phyloP scores from a whole-genome alignment of 1,140 invertebrate genomes.

The Oedothorax gibbosus region DNA sequence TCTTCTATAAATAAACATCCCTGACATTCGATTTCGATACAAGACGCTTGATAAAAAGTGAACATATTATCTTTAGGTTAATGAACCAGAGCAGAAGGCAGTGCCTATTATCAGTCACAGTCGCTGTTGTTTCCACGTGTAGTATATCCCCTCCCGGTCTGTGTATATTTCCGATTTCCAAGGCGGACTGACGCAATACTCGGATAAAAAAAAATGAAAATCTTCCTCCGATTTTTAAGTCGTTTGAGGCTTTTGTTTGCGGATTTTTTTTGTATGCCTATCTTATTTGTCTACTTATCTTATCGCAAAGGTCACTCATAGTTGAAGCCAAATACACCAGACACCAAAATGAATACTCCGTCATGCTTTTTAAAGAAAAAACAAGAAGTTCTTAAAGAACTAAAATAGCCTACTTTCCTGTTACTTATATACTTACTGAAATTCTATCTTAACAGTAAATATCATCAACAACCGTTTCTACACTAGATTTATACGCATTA shows the following conservation, averaged over 20 bases:
- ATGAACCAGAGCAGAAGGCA: conserved; percentile 54
- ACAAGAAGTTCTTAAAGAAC: no score
- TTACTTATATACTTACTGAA: no score
- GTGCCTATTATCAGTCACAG: conserved; percentile 48
- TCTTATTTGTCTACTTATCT: conserved; percentile 32
- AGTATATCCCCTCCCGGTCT: conserved; percentile 2
- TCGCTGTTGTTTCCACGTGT: conserved; percentile 35
- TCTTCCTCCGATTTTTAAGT: background rate
- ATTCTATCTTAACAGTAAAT: no score
- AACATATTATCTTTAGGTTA: conserved; percentile 50
- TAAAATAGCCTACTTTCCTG: no score
- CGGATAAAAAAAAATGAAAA: conserved; percentile 21
- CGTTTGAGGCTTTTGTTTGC: background rate
- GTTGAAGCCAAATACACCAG: conserved; percentile 4
- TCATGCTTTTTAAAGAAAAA: no score
- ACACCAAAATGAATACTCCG: conserved; percentile 24
- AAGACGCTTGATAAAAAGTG: conserved; percentile 40
- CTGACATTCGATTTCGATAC: conserved; percentile 31
- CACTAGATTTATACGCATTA: no score
- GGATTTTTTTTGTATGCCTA: conserved; percentile 40
- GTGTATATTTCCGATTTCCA: conserved; percentile 39
- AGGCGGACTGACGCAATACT: conserved; percentile 38
- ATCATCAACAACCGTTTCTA: no score
- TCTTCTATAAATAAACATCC: conserved; percentile 39
- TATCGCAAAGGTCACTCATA: conserved; percentile 49